Base-by-base conservation (phyloP, 1,140 invertebrate genomes). In the Elysia chlorotica region DNA sequence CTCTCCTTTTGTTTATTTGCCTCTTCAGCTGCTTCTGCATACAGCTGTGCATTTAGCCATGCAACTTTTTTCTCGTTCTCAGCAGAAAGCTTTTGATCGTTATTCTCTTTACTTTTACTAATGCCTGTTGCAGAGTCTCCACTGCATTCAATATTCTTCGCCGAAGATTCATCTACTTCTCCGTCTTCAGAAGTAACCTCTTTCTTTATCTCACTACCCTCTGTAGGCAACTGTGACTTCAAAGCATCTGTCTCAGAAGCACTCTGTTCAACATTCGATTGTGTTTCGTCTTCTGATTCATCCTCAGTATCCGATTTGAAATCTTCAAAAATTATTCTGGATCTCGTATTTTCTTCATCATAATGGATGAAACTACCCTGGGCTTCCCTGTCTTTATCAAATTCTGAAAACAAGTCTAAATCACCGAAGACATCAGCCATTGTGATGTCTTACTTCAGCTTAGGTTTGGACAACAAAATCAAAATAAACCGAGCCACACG, bases 401-500 rank as follows among this genome's bases (percentile, higher is more conserved):
- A 85, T 75, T 84, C 84, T 1, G 78, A 79, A 76, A 85, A 85
- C 28, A 85, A 73, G 30, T 75, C 76, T 2, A 78, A 74, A 78
- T 83, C 81, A n/a, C 81, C 81, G 74, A 83, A 83, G 10, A 82
- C 76, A 25, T 75, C 78, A 57, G 78, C 80, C 80, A 80, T 80
- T 41, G 61, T 71, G 53, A 25, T 54, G 2, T 62, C 2, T 21
- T 2, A 2, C 59, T 5, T 62, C 2, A 30, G 21, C 31, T 25
- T 19, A 21, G 3, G 21, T 62, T 3, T 30, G 4, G 25, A 30
- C 23, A 65, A 23, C 35, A 36, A 33, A 28, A 25, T n/a, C 30
- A 6, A n/a, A 28, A n/a, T 63, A 25, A n/a, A 41, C 33, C 21
- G 35, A 57, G 72, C 4, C 71, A n/a, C n/a, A n/a, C n/a, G n/a